A percentile compares a stretch with the other conserved stretches of the same genome.
phyloP scores from a whole-genome alignment of 1,140 invertebrate species.

The Drosophila teissieri region DNA sequence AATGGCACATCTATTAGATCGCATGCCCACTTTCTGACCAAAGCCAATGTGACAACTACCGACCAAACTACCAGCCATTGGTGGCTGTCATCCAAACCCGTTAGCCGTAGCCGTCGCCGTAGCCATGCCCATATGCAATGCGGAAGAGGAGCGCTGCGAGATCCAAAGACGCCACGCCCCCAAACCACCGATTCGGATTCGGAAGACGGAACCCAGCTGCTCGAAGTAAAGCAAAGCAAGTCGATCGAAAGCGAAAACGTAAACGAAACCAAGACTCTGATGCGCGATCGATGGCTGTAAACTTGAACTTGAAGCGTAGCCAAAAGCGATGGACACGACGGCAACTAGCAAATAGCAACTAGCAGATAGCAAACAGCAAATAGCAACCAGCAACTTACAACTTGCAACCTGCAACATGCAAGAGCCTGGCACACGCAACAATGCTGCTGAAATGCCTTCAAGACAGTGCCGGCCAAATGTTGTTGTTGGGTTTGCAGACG shows the following conservation, averaged over 20 bases:
- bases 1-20: background rate
- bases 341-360: constrained; percentile 5
- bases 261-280: constrained; percentile 5
- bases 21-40: background rate
- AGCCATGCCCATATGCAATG: constrained; percentile 62
- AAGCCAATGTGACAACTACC: constrained; percentile 18
- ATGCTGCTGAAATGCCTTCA: constrained; percentile 28
- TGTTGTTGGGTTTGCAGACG: constrained; percentile 1
- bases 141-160: constrained; percentile 52
- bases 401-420: constrained; percentile 9
- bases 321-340: constrained; percentile 22
- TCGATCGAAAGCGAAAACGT: constrained; percentile 2
- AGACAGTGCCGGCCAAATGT: constrained; percentile 25
- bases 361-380: constrained; percentile 40
- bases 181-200: constrained; percentile 63
- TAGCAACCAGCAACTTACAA: constrained; percentile 45
- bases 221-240: constrained; percentile 10
- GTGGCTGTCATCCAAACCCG: constrained; percentile 47
- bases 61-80: background rate
- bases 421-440: constrained; percentile 19
- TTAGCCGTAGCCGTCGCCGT: constrained; percentile 34
- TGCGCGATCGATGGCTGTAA: constrained; percentile 33
- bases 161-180: constrained; percentile 53
- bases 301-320: constrained; percentile 75
- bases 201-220: constrained; percentile 68